A percentile compares a stretch with the other conserved stretches of the same genome.
phyloP scores from a whole-genome alignment of 2,113 vertebrate genomes.

The Cettia cetti region DNA sequence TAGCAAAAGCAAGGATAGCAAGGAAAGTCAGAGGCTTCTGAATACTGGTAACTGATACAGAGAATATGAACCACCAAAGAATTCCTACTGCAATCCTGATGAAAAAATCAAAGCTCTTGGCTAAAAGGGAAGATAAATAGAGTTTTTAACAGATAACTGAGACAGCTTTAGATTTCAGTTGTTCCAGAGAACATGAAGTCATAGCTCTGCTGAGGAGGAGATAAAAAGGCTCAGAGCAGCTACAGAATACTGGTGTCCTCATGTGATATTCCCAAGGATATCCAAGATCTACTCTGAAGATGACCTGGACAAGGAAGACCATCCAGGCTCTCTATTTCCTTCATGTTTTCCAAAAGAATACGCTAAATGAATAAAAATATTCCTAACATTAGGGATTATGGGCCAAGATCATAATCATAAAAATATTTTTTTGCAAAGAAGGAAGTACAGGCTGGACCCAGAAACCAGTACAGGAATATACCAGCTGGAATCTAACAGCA shows the following conservation, averaged over 20 bases:
- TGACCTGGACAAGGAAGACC: background rate
- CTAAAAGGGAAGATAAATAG: background rate
- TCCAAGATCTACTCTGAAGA: background rate
- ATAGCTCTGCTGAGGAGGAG: background rate
- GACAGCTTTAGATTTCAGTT: background rate
- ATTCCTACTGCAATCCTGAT: background rate
- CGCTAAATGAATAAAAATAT: background rate
- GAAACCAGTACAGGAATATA: background rate
- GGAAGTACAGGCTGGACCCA: background rate
- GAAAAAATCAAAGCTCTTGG: background rate
- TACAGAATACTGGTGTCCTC: background rate
- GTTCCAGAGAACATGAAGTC: background rate
- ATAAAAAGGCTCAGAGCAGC: background rate
- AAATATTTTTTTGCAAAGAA: background rate
- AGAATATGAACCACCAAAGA: background rate
- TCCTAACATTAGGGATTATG: background rate
- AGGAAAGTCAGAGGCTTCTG: background rate
- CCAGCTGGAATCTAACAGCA: background rate
- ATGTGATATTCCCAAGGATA: background rate
- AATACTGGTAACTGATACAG: background rate
- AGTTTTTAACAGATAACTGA: background rate
- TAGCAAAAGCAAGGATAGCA: background rate
- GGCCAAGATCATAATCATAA: background rate
- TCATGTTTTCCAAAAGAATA: background rate
- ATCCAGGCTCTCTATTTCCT: background rate